Evolutionary conservation across 2,888 invertebrate species (phyloP), one percentile per base, ranked within the genome.

Genomic region (Acanthoscelides obtectus): DNA sequence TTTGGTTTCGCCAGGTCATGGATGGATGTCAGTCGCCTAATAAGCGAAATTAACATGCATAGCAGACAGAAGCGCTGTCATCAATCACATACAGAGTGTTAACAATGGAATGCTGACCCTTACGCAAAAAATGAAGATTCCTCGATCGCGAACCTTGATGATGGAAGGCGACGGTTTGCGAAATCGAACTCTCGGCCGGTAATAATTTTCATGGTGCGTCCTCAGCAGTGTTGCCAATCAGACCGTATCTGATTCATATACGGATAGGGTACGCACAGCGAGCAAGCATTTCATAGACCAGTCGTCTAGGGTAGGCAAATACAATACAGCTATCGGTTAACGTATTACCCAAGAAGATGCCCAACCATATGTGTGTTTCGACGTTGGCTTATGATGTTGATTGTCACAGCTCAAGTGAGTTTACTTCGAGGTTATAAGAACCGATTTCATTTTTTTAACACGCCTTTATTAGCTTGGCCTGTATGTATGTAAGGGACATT

Each of bases 161-260:
- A 45, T 45, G 45, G 45, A 4, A 45, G 45, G 45, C 45, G 45
- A 45, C 45, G 45, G 17, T 45, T n/a, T 45, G 45, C 45, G 45
- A 45, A 45, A n/a, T n/a, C n/a, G n/a, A 22, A 64, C 20, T 3
- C n/a, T 67, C 45, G 45, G 17, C 12, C 45, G 45, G 45, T 45
- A 45, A 45, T 45, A 45, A 45, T 45, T 72, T 72, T 22, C 70
- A 69, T 74, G n/a, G 72, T 76, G 72, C 73, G 76, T 77, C 77
- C 77, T 77, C 74, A 77, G 74, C 75, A 75, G 74, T 74, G 73
- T 74, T 77, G 70, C 72, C 71, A 78, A 78, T 74, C 76, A 78
- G 78, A 78, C 77, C 78, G 78, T 74, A 72, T 75, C 77, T 75
- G 75, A 75, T n/a, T 45, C 45, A 45, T 65, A 20, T 64, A 22